These are phyloP conservation scores for Pteria penguin DNA, from an alignment of 2,888 invertebrate species.

Conservation along the genomic window DNA sequence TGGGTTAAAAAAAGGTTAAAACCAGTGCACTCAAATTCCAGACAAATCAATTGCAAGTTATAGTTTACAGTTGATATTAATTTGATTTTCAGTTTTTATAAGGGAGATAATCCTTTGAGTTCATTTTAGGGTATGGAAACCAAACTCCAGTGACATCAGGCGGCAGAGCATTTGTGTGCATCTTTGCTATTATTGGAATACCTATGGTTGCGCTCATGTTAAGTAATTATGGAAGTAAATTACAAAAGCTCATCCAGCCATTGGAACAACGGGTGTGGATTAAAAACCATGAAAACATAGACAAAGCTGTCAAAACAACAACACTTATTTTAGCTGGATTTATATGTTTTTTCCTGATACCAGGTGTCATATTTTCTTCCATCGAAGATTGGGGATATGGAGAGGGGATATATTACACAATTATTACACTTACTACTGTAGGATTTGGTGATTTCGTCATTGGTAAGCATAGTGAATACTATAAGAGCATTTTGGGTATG, in stretches of 20 bases:
- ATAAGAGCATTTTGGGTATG: too few relatives aligned
- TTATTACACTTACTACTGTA: constrained; percentile 67
- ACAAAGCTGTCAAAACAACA: constrained; percentile 11
- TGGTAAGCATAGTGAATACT: constrained; percentile 59
- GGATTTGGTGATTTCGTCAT: constrained; percentile 72
- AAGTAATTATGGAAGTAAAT: constrained; percentile 53
- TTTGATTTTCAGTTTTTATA: too few relatives aligned
- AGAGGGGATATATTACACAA: constrained; percentile 62
- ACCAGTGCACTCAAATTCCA: too few relatives aligned
- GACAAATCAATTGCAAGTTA: too few relatives aligned
- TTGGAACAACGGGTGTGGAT: constrained; percentile 43
- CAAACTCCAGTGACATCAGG: constrained; percentile 58
- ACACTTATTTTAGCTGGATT: constrained; percentile 29
- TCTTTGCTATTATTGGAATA: constrained; percentile 63
- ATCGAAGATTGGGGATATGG: constrained; percentile 64
- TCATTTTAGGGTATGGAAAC: constrained; percentile 65
- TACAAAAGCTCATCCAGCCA: constrained; percentile 43
- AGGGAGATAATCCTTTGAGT: too few relatives aligned
- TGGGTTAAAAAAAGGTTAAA: too few relatives aligned
- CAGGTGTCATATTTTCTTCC: constrained; percentile 52
- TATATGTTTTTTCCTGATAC: constrained; percentile 49
- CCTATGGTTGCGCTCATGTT: constrained; percentile 55
- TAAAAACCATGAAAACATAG: constrained; percentile 34
- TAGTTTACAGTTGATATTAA: too few relatives aligned
- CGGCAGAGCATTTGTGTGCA: constrained; percentile 56